phyloP scores from a whole-genome alignment of 2,113 vertebrate species.

The Axis porcinus region DNA sequence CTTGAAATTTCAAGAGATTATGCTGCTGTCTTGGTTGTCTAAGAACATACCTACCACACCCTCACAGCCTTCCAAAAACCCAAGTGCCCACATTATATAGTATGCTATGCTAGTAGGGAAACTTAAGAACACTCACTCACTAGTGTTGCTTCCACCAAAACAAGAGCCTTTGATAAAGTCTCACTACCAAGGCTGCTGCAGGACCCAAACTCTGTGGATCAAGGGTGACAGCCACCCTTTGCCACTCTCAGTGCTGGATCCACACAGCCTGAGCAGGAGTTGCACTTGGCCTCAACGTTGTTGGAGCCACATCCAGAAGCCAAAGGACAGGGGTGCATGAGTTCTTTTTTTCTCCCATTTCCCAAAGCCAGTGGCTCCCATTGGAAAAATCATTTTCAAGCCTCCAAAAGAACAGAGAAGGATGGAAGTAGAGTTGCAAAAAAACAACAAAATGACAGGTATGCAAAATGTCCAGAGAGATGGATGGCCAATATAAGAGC shows the following conservation, averaged over 20 bases:
- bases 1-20: not conserved
- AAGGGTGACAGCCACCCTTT: not conserved
- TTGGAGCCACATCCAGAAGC: not conserved
- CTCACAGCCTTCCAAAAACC: not conserved
- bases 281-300: too few relatives aligned
- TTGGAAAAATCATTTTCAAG: not conserved
- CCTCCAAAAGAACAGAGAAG: not conserved
- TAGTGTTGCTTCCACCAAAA: not conserved
- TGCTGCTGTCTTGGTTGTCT: not conserved
- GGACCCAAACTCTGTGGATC: not conserved
- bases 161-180: not conserved
- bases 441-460: not conserved
- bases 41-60: rapidly evolving
- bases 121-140: not conserved
- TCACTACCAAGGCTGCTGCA: not conserved
- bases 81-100: not conserved
- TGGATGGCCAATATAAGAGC: not conserved
- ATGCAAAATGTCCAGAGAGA: not conserved
- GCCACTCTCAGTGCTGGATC: too few relatives aligned
- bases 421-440: not conserved
- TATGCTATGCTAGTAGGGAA: not conserved
- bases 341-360: not conserved
- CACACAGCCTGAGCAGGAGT: not conserved
- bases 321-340: not conserved
- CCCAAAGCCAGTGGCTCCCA: not conserved